Percentiles rank a stretch among this genome's conserved stretches.
Evolutionary conservation across 2,888 invertebrate species (phyloP).

Genomic region (Troides aeacus): DNA sequence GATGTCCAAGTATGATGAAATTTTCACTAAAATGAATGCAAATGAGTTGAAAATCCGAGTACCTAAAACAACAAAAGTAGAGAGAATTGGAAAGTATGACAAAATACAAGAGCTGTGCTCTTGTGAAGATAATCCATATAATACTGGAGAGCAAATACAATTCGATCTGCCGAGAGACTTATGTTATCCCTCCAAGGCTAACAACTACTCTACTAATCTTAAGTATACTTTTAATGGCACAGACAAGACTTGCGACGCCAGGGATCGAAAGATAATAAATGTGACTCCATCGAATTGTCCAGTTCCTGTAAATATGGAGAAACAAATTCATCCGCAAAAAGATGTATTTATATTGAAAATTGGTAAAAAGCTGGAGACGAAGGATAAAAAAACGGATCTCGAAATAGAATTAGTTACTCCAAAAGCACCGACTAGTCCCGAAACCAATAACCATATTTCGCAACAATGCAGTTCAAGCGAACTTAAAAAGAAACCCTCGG

Average conservation of each 20-base stretch:
- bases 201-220: constrained; percentile 59
- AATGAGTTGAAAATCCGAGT: constrained; percentile 72
- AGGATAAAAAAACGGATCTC: constrained; percentile 71
- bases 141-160: constrained; percentile 70
- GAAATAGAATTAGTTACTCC: constrained; percentile 73
- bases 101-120: constrained; percentile 66
- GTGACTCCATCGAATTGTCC: constrained; percentile 69
- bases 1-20: constrained; percentile 63
- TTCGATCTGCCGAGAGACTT: constrained; percentile 63
- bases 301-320: constrained; percentile 64
- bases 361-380: constrained; percentile 70
- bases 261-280: constrained; percentile 56
- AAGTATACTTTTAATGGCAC: constrained; percentile 61
- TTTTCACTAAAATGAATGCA: constrained; percentile 69
- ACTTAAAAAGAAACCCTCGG: constrained; percentile 37
- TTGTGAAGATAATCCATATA: constrained; percentile 62
- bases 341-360: constrained; percentile 74
- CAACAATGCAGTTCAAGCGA: constrained; percentile 55
- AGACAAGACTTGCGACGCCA: constrained; percentile 46
- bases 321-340: constrained; percentile 59
- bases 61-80: constrained; percentile 64
- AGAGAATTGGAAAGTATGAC: constrained; percentile 63
- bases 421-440: constrained; percentile 50
- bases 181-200: constrained; percentile 46
- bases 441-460: constrained; percentile 44